Evolutionary conservation across 1,140 invertebrate genomes (phyloP).

Genomic region (Hermetia illucens): DNA sequence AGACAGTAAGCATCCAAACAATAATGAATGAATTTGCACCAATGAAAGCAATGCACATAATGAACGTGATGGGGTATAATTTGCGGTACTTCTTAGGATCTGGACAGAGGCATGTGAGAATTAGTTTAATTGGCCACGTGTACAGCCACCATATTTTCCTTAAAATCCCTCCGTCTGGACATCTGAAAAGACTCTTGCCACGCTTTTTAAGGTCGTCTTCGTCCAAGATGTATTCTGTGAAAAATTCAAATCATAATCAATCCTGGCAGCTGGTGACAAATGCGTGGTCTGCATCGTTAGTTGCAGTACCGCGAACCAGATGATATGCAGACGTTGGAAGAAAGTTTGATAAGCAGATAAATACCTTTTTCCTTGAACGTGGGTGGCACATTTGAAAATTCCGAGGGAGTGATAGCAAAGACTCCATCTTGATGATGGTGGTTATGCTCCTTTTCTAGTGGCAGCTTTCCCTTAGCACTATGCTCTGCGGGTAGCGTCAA

Average conservation of each 20-base stretch:
- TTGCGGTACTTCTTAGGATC: constrained; percentile 54
- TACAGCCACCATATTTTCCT: constrained; percentile 53
- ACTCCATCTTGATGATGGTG: too few species aligned
- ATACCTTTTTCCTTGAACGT: too few species aligned
- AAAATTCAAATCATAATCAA: too few species aligned
- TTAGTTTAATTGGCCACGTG: constrained; percentile 51
- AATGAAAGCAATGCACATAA: constrained; percentile 79
- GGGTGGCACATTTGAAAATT: too few species aligned
- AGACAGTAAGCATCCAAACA: constrained; percentile 82
- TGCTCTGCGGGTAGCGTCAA: constrained; percentile 26
- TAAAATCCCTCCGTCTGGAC: constrained; percentile 12
- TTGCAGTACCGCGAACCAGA: too few species aligned
- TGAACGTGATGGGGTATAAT: constrained; percentile 62
- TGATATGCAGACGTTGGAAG: too few species aligned
- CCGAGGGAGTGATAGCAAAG: too few species aligned
- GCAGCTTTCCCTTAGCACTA: constrained; percentile 26
- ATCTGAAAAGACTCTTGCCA: constrained; percentile 10
- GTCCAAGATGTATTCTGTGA: constrained; percentile 5
- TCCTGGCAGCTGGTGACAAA: constrained; percentile 8
- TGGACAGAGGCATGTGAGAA: constrained; percentile 56
- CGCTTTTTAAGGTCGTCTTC: constrained; percentile 10
- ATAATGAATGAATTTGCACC: constrained; percentile 70
- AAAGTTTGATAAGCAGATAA: too few species aligned
- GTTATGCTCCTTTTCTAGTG: constrained; percentile 26
- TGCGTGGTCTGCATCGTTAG: too few species aligned